Evolutionary conservation across 1,140 invertebrate genomes (phyloP).

Genomic region (Trachymyrmex cornetzi): DNA sequence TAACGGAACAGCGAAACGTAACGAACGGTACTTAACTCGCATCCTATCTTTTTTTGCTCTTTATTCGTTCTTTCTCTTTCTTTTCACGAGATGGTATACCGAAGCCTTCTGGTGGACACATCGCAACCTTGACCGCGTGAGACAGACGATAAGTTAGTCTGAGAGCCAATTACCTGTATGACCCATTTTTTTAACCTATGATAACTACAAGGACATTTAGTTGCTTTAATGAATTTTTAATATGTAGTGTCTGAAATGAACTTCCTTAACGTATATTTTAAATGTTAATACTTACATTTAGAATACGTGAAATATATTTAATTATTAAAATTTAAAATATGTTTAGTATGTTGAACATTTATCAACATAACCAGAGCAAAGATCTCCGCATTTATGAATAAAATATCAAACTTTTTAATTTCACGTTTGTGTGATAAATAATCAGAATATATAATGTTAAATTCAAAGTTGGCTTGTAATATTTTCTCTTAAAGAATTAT

Average conservation of each 20-base stretch:
- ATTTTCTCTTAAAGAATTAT: too few relatives aligned
- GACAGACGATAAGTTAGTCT: not conserved
- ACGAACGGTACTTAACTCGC: slow-evolving; percentile 68
- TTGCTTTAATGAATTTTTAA: slow-evolving; percentile 5
- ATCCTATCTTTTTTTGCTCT: slow-evolving; percentile 53
- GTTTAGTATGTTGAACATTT: not conserved
- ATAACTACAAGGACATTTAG: not conserved
- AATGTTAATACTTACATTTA: not conserved
- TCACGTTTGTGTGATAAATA: not conserved
- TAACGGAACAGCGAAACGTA: slow-evolving; percentile 71
- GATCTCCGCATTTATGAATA: not conserved
- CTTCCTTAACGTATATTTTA: not conserved
- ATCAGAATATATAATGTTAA: not conserved
- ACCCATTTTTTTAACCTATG: slow-evolving; percentile 4
- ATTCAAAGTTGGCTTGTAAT: not conserved
- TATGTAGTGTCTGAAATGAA: not conserved
- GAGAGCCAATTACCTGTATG: slow-evolving; percentile 26
- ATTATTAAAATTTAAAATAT: not conserved
- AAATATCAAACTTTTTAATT: not conserved
- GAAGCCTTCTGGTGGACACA: slow-evolving; percentile 1
- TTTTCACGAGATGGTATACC: not conserved
- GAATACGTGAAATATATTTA: not conserved
- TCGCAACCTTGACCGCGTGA: slow-evolving; percentile 65
- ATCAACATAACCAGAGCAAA: not conserved
- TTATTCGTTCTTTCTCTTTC: slow-evolving; percentile 49